Conservation (phyloP, 2,113 vertebrate species). For the Anseranas semipalmata region DNA sequence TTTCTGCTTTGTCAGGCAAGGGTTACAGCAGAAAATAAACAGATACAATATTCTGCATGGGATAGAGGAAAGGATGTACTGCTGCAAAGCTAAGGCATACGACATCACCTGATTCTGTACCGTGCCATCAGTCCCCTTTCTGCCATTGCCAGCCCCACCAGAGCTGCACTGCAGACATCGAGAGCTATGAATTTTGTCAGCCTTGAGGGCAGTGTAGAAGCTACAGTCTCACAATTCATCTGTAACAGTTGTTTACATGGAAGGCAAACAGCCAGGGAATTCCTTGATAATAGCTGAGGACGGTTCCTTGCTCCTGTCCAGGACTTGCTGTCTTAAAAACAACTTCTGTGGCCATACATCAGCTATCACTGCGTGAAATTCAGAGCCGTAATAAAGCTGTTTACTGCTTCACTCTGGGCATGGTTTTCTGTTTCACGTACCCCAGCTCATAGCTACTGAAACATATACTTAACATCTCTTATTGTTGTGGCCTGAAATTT, state of each 20-base stretch:
- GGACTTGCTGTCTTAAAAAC: conserved; percentile 15
- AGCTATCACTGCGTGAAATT: not conserved
- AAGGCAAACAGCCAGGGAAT: conserved; percentile 25
- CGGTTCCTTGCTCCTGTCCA: not conserved
- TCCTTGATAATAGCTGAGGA: not conserved
- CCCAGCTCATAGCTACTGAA: not conserved
- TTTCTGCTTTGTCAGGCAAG: not conserved
- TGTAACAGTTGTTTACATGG: conserved; percentile 24
- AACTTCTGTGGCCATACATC: conserved; percentile 5
- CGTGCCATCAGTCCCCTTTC: not conserved
- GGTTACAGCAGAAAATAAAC: not conserved
- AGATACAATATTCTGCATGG: not conserved
- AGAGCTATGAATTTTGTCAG: not conserved
- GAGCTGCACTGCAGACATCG: not conserved
- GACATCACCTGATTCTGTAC: not conserved
- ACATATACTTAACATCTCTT: not conserved
- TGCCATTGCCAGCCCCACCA: not conserved
- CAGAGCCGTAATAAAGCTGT: conserved; percentile 7
- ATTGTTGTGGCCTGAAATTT: conserved; percentile 19
- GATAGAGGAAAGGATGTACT: not conserved
- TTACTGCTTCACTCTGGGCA: not conserved
- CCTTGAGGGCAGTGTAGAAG: not conserved
- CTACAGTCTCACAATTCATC: not conserved
- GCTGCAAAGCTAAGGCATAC: not conserved
- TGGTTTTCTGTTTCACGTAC: not conserved